Percentiles rank a stretch among this genome's conserved stretches.
These are phyloP conservation scores for Heterodera carotae DNA, from an alignment of 1,140 invertebrate species.

Conservation along the genomic window DNA sequence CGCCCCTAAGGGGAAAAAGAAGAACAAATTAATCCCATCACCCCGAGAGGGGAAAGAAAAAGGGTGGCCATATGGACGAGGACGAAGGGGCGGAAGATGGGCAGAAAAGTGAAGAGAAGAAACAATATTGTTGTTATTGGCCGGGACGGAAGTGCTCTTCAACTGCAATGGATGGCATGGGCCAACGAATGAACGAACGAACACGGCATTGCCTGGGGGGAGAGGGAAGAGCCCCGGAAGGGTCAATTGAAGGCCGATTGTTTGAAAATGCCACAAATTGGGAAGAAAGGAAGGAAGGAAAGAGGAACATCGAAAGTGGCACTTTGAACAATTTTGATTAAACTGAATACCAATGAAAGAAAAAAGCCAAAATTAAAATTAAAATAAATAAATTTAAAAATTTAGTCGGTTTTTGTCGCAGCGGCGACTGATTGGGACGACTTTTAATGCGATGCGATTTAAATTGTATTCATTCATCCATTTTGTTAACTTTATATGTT, in stretches of 20 bases:
- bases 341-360: background rate
- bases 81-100: background rate
- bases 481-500: too few relatives aligned
- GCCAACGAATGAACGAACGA: background rate
- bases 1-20: background rate
- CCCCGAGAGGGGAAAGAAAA: background rate
- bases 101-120: background rate
- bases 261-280: background rate
- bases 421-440: background rate
- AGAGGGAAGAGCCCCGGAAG: background rate
- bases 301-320: background rate
- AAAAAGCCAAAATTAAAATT: background rate
- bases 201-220: background rate
- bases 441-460: too few relatives aligned
- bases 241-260: conserved; percentile 10
- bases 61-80: background rate
- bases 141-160: background rate
- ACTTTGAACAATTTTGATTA: background rate
- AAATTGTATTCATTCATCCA: too few relatives aligned
- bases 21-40: conserved; percentile 11
- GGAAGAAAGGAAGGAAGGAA: background rate
- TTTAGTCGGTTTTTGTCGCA: too few relatives aligned
- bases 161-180: background rate
- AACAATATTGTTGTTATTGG: conserved; percentile 15
- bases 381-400: conserved; percentile 1